Evolutionary conservation across 2,113 vertebrate species (phyloP), one percentile per base, ranked within the genome.

Genomic region (Mionectes macconnelli): DNA sequence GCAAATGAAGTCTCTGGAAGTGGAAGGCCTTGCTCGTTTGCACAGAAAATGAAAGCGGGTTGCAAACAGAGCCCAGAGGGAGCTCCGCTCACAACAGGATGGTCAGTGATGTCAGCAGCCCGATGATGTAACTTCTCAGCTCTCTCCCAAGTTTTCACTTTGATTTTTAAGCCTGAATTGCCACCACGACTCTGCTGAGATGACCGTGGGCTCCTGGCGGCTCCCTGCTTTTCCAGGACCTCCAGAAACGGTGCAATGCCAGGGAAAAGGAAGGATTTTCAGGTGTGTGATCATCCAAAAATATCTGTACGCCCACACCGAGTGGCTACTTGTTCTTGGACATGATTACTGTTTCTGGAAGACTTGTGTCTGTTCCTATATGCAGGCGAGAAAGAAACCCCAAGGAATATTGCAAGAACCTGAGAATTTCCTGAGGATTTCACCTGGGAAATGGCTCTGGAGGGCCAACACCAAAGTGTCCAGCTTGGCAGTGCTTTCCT

Each of bases 1-100:
- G 97, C 67, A 97, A 96, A 98, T 96, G 20, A 92, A 92, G 59
- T 89, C 89, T 96, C 37, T 68, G 90, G 73, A 93, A 97, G 87
- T 39, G 68, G 83, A 90, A 94, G 81, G 81, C 88, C 94, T 95
- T 66, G 67, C 94, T 87, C 76, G 35, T 96, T 96, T 97, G 92
- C 90, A 64, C 15, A 92, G 96, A 63, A 97, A 97, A 97, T 91
- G 83, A 93, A 94, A 93, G 89, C 19, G 52, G 53, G 37, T 62
- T 95, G 94, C 33, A 69, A 95, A 93, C 72, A 30, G 95, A 97
- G 96, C 96, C 92, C 89, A 68, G 47, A 96, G 95, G 86, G 97
- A 31, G 27, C 91, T 84, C 86, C 83, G 23, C 11, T 6, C 19
- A 79, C 94, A 94, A 91, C 90, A 85, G 93, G 77, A 56, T 89